Evolutionary conservation across 2,797 vertebrate species (phyloP).

Genomic region (Todus mexicanus): DNA sequence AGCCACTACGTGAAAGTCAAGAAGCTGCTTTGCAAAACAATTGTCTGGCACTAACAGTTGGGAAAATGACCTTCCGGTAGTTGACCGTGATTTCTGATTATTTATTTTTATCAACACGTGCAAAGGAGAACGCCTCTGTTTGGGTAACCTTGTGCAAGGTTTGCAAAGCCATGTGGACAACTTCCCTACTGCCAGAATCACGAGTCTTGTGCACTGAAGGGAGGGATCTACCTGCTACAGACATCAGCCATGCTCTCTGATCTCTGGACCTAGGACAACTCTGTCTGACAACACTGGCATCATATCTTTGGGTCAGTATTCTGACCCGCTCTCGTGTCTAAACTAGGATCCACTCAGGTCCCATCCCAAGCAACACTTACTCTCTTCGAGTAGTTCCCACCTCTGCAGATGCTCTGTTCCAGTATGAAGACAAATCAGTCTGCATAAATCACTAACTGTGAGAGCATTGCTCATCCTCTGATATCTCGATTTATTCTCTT

Average conservation of each 20-base stretch:
- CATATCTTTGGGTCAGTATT: background rate
- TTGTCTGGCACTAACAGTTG: background rate
- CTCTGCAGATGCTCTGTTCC: background rate
- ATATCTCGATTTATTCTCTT: background rate
- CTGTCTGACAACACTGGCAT: background rate
- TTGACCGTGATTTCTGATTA: background rate
- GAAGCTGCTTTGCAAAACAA: background rate
- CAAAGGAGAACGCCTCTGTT: background rate
- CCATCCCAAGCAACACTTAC: background rate
- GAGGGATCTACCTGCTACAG: background rate
- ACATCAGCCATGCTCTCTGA: background rate
- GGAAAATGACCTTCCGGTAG: accelerated
- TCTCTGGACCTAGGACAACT: background rate
- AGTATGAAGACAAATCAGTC: background rate
- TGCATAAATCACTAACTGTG: background rate
- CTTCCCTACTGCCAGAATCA: background rate
- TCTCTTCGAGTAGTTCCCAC: background rate
- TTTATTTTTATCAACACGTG: background rate
- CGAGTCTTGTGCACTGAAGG: background rate
- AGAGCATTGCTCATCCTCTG: background rate
- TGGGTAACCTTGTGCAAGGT: background rate
- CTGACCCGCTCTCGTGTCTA: background rate
- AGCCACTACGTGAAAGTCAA: background rate
- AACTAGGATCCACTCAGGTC: background rate
- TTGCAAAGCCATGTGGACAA: background rate